A percentile compares a stretch with the other conserved stretches of the same genome.
phyloP scores from a whole-genome alignment of 2,888 invertebrate species.

The Acleris cristana region DNA sequence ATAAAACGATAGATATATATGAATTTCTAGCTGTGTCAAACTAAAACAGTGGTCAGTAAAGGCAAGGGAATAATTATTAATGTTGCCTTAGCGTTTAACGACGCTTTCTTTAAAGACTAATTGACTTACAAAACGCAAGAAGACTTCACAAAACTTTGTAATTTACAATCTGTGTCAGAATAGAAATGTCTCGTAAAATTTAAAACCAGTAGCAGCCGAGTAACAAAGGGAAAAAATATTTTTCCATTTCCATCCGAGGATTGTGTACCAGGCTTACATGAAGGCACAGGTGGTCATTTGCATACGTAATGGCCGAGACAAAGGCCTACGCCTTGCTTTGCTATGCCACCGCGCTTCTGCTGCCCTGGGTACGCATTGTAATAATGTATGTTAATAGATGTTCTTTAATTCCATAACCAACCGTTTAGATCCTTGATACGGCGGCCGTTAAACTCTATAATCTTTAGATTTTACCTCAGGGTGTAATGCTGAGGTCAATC shows the following conservation, averaged over 20 bases:
- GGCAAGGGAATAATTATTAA: neutral
- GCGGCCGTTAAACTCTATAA: conserved; percentile 10
- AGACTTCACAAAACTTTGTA: conserved; percentile 8
- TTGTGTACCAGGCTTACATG: conserved; percentile 73
- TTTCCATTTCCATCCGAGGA: conserved; percentile 68
- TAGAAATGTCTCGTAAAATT: conserved; percentile 35
- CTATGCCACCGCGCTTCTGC: conserved; percentile 66
- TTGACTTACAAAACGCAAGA: neutral
- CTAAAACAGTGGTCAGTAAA: neutral
- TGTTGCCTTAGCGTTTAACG: neutral
- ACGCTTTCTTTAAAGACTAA: conserved; percentile 12
- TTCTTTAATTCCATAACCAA: conserved; percentile 28
- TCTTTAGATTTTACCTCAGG: neutral
- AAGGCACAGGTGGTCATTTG: conserved; percentile 71
- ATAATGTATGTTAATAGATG: conserved; percentile 45
- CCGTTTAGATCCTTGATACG: conserved; percentile 25
- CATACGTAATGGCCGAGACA: conserved; percentile 77
- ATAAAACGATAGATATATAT: conserved; percentile 1
- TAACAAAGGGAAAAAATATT: conserved; percentile 48
- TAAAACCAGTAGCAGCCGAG: conserved; percentile 54
- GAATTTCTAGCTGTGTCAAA: neutral
- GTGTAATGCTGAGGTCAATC: too few species aligned
- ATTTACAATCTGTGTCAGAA: conserved; percentile 14
- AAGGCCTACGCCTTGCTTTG: conserved; percentile 58
- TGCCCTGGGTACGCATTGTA: conserved; percentile 69